These are phyloP conservation scores for Microtus montanus DNA, from an alignment of 2,113 vertebrate genomes.

Conservation along the genomic window DNA sequence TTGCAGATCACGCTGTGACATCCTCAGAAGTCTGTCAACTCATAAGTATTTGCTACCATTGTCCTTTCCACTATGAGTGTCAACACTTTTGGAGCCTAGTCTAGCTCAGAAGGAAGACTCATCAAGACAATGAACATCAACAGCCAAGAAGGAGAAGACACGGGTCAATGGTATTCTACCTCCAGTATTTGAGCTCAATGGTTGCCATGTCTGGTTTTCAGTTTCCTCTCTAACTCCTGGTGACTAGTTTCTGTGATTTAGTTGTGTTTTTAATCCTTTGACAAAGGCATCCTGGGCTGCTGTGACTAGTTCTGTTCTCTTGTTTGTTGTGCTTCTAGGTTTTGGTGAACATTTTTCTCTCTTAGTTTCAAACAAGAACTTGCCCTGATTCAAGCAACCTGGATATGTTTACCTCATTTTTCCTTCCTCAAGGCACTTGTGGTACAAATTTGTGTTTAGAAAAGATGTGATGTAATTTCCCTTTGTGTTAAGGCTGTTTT, in stretches of 20 bases:
- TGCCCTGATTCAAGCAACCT: background rate
- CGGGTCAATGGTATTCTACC: background rate
- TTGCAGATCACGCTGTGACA: background rate
- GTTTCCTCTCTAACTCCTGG: background rate
- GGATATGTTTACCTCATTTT: background rate
- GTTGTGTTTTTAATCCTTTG: background rate
- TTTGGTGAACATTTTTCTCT: background rate
- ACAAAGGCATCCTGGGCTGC: background rate
- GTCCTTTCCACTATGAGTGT: background rate
- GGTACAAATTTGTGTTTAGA: background rate
- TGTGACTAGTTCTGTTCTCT: background rate
- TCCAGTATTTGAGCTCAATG: too few species aligned
- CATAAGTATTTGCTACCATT: background rate
- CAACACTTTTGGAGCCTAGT: background rate
- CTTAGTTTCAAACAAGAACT: background rate
- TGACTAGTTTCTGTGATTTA: background rate
- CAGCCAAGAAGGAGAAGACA: background rate
- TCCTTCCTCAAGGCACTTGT: background rate
- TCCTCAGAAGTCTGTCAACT: background rate
- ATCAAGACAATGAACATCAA: background rate
- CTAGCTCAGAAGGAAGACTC: background rate
- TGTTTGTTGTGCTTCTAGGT: background rate
- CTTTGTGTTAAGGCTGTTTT: background rate
- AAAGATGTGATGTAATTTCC: background rate
- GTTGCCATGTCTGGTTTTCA: background rate